phyloP scores from a whole-genome alignment of 2,888 invertebrate species.

The Augochlorella aurata region DNA sequence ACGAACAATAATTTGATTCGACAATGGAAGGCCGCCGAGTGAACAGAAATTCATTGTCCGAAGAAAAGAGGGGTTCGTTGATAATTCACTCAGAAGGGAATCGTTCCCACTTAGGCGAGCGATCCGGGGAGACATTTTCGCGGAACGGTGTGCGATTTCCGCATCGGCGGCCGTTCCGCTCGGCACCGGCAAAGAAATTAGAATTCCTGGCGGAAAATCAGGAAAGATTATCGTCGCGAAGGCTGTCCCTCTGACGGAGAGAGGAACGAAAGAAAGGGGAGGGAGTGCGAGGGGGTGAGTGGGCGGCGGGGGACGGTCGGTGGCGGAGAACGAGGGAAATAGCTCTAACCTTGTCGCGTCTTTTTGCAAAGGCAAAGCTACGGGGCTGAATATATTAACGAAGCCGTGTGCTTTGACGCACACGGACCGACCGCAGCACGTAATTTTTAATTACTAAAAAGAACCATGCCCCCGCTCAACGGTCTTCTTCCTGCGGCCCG shows the following conservation, averaged over 20 bases:
- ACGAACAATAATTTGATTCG: background rate
- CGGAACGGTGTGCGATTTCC: conserved; percentile 23
- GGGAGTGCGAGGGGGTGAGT: background rate
- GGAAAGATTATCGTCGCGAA: conserved; percentile 44
- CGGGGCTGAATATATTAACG: conserved; percentile 65
- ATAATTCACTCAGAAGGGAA: conserved; percentile 32
- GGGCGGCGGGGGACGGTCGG: background rate
- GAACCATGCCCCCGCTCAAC: conserved; percentile 52
- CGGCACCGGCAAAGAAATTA: conserved; percentile 37
- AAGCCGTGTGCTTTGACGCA: conserved; percentile 65
- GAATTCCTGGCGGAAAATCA: conserved; percentile 50
- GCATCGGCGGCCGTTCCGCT: conserved; percentile 25
- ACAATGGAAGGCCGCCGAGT: background rate
- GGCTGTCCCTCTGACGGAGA: conserved; percentile 15
- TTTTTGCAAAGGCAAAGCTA: conserved; percentile 57
- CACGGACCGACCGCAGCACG: conserved; percentile 47
- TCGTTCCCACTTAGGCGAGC: conserved; percentile 20
- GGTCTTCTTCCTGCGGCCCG: conserved; percentile 45
- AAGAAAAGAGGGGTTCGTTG: background rate
- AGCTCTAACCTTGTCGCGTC: conserved; percentile 57
- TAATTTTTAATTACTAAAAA: conserved; percentile 72
- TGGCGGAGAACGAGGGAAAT: conserved; percentile 41
- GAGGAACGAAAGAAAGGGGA: conserved; percentile 21
- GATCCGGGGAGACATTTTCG: conserved; percentile 28
- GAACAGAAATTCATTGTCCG: background rate